These are phyloP conservation scores for Nasonia oneida DNA, from an alignment of 2,888 invertebrate species.

Conservation along the genomic window DNA sequence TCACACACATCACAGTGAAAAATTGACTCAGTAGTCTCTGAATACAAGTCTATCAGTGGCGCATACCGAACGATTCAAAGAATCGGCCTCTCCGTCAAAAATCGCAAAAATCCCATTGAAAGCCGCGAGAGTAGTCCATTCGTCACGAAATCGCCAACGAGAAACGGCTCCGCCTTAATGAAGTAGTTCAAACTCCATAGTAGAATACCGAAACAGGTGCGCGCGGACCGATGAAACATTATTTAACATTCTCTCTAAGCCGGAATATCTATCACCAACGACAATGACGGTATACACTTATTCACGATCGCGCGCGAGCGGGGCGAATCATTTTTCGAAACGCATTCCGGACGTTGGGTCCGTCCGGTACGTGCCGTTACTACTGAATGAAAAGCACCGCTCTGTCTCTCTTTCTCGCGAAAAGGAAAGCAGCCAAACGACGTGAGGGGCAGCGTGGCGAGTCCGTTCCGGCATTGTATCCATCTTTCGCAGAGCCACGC, in stretches of 20 bases:
- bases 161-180: not conserved
- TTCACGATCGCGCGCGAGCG: constrained; percentile 36
- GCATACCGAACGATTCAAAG: not conserved
- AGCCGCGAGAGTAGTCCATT: not conserved
- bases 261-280: constrained; percentile 55
- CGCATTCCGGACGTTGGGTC: constrained; percentile 34
- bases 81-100: not conserved
- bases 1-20: not conserved
- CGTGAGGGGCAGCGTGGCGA: not conserved
- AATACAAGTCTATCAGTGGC: not conserved
- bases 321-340: constrained; percentile 27
- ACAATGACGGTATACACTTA: constrained; percentile 27
- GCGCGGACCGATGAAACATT: constrained; percentile 33
- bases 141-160: constrained; percentile 6
- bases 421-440: constrained; percentile 14
- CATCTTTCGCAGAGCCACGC: constrained; percentile 13
- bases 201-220: constrained; percentile 3
- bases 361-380: constrained; percentile 49
- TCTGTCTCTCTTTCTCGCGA: not conserved
- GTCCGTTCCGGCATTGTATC: constrained; percentile 11
- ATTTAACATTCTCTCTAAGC: constrained; percentile 49
- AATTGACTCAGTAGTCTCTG: not conserved
- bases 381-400: constrained; percentile 46
- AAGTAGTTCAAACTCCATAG: constrained; percentile 39
- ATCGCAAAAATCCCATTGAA: constrained; percentile 10